Base-by-base conservation (phyloP, 1,140 invertebrate genomes). In the Drosophila tropicalis region DNA sequence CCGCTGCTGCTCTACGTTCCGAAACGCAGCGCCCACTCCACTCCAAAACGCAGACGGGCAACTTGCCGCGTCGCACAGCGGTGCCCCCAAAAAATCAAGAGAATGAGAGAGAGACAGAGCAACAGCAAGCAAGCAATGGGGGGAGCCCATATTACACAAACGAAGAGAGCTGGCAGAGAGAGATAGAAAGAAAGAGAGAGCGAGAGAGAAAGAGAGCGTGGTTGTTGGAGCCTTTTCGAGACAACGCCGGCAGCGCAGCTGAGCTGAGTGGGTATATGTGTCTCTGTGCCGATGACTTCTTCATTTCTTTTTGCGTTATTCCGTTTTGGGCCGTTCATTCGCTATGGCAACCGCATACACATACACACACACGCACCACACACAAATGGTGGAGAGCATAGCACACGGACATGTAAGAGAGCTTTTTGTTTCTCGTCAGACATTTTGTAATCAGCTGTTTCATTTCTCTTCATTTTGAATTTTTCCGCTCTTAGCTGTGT, bases 211-310 rank as follows among this genome's bases (percentile, higher is more conserved):
- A 7, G 3, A 17, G 44, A 47, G 44, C 10, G 19, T 51, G 19
- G 44, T 51, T 39, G 36, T 39, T 39, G 62, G 64, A 25, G 64
- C 25, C 54, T 54, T 25, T 29, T 40, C 10, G 9, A 9, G 64
- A 15, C 22, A 29, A 56, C 58, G 67, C 67, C 15, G 17, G 32
- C 75, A 60, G 68, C 77, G 74, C 77, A 67, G 77, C 71, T 36
- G 62, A 29, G 76, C 79, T 84, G 81, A 90, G 84, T 91, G 90
- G 90, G 86, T 91, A 90, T 91, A 76, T 91, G 90, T 91, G 90
- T 91, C 86, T 91, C 90, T 91, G 86, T 91, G 90, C 86, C 90
- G 90, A 87, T 90, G 83, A 85, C 77, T 87, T 84, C 81, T 85
- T 90, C 85, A 81, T 67, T 67, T 67, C 44, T 56, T 80, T 74